Evolutionary conservation across 2,113 vertebrate genomes (phyloP), one percentile per base, ranked within the genome.

Genomic region (Gadus chalcogrammus): DNA sequence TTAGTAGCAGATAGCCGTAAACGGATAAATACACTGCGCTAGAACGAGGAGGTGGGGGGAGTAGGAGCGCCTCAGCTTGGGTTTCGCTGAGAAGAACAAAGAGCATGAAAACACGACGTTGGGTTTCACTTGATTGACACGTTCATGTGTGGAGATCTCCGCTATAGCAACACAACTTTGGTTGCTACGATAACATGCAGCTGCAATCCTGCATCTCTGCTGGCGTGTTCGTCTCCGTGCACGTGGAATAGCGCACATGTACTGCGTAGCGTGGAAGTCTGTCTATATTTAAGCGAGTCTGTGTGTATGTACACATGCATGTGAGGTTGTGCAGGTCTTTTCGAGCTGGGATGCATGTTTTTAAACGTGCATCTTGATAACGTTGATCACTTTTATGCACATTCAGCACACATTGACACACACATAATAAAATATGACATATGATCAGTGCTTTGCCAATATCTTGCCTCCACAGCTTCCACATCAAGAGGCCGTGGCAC

Each of bases 101-200:
- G 55, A 58, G 55, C 15, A n/a, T 17, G 55, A 58, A 48, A 48
- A 48, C 42, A 48, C 42, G 55, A 58, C 55, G 11, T 48, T 48
- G 42, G 42, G 42, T 63, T 71, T 63, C 35, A 73, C 70, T 79
- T 95, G 93, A 95, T 64, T 93, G 93, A 94, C 87, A 93, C 87
- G 92, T 95, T 96, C 92, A 92, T 91, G 90, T 94, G 91, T 91
- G 90, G 89, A 68, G 70, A 91, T 84, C 87, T 91, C 70, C 85
- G 42, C 42, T 74, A 77, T 93, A 90, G 92, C 91, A 94, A 95
- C 91, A 82, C 63, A 79, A 91, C 89, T 92, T 85, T 85, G 86
- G 93, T 95, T 94, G 94, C 92, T 93, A 85, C 84, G 91, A 94
- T 92, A 96, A 95, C 93, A 96, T 15, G 90, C 93, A 93, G 89